Evolutionary conservation across 1,140 invertebrate species (phyloP).

Genomic region (Nymphalis io): DNA sequence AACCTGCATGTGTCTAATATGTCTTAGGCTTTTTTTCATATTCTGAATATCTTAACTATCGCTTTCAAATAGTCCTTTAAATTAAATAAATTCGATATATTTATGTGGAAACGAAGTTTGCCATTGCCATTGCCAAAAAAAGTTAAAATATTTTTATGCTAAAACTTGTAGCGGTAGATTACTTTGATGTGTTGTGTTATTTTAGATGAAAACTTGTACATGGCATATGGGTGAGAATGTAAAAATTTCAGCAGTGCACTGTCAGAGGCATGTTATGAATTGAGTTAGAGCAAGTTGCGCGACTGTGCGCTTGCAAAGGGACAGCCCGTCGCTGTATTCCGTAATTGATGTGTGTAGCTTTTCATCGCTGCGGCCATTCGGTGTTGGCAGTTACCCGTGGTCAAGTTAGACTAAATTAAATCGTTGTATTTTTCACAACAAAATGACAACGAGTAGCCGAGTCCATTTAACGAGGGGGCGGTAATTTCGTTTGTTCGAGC

Average conservation of each 20-base stretch:
- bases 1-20: no score
- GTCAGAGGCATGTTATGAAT: conserved; percentile 64
- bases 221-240: conserved; percentile 37
- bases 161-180: neutral
- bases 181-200: conserved; percentile 1
- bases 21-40: no score
- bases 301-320: conserved; percentile 45
- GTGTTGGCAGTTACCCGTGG: conserved; percentile 59
- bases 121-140: neutral
- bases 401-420: conserved; percentile 75
- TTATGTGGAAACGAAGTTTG: neutral
- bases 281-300: conserved; percentile 66
- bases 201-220: conserved; percentile 41
- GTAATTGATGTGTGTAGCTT: conserved; percentile 76
- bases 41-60: no score
- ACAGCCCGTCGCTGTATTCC: conserved; percentile 40
- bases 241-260: conserved; percentile 41
- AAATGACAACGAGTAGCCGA: conserved; percentile 64
- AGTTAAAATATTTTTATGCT: neutral
- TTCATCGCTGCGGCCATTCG: conserved; percentile 58
- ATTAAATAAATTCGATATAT: neutral
- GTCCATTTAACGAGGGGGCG: conserved; percentile 61
- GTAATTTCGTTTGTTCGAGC: conserved; percentile 64
- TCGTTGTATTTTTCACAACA: conserved; percentile 76
- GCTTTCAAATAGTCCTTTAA: no score